A percentile compares a stretch with the other conserved stretches of the same genome.
These are phyloP conservation scores for Dascillus cervinus DNA, from an alignment of 2,888 invertebrate genomes.

Conservation along the genomic window DNA sequence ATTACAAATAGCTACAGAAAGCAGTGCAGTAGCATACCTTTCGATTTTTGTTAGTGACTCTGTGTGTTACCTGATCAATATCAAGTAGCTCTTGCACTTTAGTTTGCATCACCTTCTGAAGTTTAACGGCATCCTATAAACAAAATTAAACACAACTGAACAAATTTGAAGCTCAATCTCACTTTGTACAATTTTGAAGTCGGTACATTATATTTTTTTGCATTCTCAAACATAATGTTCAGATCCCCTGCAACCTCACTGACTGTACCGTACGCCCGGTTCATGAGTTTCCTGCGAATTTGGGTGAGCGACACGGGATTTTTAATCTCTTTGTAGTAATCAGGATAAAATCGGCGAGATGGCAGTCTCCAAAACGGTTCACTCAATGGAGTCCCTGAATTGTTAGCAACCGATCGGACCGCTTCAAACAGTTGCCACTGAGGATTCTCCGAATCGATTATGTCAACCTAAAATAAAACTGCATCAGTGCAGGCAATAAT, in stretches of 20 bases:
- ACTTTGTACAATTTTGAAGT: conserved; percentile 77
- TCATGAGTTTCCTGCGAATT: conserved; percentile 77
- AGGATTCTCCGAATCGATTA: conserved; percentile 58
- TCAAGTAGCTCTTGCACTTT: conserved; percentile 65
- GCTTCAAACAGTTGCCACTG: conserved; percentile 88
- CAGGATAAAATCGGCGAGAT: conserved; percentile 84
- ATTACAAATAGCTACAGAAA: too few species aligned
- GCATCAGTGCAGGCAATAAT: not conserved
- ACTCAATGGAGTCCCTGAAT: conserved; percentile 68
- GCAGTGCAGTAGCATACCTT: conserved; percentile 36
- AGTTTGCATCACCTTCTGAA: conserved; percentile 63
- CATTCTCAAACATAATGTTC: conserved; percentile 96
- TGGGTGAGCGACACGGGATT: conserved; percentile 91
- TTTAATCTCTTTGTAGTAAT: conserved; percentile 95
- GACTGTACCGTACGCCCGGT: conserved; percentile 73
- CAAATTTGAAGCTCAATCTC: conserved; percentile 16
- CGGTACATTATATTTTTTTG: conserved; percentile 79
- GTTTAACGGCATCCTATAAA: conserved; percentile 58
- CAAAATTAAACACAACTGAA: conserved; percentile 2
- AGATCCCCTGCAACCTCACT: conserved; percentile 89
- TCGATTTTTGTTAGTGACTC: conserved; percentile 42
- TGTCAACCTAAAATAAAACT: conserved; percentile 5
- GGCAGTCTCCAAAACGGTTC: conserved; percentile 93
- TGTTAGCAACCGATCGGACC: conserved; percentile 58
- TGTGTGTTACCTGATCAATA: conserved; percentile 51